Evolutionary conservation across 2,113 vertebrate genomes (phyloP), one percentile per base, ranked within the genome.

Genomic region (Ictalurus furcatus): DNA sequence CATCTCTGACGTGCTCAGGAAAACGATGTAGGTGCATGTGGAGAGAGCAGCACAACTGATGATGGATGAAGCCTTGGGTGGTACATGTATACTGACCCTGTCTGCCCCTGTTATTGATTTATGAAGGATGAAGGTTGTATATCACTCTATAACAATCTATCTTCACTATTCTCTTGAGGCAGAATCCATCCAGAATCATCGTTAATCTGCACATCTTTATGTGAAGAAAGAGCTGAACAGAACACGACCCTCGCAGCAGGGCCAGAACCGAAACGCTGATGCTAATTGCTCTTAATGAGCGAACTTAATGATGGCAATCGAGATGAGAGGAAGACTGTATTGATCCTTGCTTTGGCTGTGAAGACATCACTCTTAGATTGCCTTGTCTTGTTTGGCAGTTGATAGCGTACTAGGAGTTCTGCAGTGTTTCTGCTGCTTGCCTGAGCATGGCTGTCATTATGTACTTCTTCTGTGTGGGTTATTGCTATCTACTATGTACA

Each of bases 141-240:
- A 89, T 93, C 90, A 93, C 28, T 89, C 90, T 82, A 89, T 93
- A 89, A 90, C 87, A 85, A 85, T 88, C 58, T 59, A 84, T 91
- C 90, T 90, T 91, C 86, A 88, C 67, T 4, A 2, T 82, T 90
- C 87, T 85, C 88, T 59, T 16, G 34, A 56, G 80, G 74, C 90
- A 69, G 89, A 65, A 52, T 88, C 73, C 84, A 92, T 88, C 83
- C 87, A 87, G 88, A 91, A 92, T 90, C 84, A 91, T 74, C 85
- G 87, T 85, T 87, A 89, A 91, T 93, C 88, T 88, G 82, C 92
- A 90, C 84, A 84, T 90, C 91, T 13, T 93, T 87, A 91, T 16
- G 23, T 89, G 86, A 78, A 79, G 81, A 91, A 92, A 89, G 67
- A 89, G 73, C 87, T 56, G 83, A 92, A 88, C 78, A 81, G 63